phyloP scores from a whole-genome alignment of 2,113 vertebrate species.

The Tetrax tetrax region DNA sequence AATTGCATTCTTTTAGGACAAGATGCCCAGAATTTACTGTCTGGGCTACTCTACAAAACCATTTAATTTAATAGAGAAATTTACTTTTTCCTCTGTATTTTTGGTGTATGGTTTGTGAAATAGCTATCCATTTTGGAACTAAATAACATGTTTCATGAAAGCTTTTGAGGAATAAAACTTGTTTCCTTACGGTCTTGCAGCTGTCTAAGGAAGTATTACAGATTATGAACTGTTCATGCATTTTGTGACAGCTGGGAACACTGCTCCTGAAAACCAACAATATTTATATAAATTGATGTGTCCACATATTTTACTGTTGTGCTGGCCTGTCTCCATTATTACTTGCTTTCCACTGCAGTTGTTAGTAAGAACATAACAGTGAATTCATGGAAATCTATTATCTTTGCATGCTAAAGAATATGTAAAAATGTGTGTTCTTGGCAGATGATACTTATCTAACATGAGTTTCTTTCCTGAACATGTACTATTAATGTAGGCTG shows the following conservation, averaged over 20 bases:
- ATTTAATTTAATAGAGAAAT: not conserved
- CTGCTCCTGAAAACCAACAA: not conserved
- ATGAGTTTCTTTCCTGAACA: not conserved
- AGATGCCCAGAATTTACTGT: not conserved
- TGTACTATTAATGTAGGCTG: not conserved
- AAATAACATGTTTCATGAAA: not conserved
- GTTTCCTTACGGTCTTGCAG: not conserved
- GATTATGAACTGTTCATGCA: constrained; percentile 33
- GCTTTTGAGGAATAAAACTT: not conserved
- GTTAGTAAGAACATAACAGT: not conserved
- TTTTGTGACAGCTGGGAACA: constrained; percentile 41
- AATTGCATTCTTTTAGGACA: not conserved
- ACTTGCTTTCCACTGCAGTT: not conserved
- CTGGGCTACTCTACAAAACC: not conserved
- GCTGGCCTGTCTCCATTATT: constrained; percentile 1
- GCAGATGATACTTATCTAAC: not conserved
- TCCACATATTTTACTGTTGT: not conserved
- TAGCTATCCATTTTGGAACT: not conserved
- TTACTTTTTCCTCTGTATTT: not conserved
- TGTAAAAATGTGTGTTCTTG: not conserved
- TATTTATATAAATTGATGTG: not conserved
- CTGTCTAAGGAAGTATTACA: not conserved
- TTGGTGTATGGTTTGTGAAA: not conserved
- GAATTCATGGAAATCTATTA: not conserved
- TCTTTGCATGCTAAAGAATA: not conserved